Base-by-base conservation (phyloP, 2,888 invertebrate species). In the Cataglyphis rosenhaueri region DNA sequence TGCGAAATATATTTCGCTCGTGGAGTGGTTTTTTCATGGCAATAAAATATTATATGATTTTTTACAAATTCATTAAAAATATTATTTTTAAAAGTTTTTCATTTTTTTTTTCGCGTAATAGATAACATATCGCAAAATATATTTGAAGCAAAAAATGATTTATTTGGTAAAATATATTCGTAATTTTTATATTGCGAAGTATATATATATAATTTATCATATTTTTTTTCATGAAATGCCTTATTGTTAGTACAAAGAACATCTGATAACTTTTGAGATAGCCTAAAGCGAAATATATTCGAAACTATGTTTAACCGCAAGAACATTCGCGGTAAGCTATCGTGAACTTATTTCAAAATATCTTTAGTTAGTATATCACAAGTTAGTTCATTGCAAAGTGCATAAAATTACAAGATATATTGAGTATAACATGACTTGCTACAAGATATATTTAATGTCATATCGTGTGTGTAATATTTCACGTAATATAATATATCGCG, bases 241-340 rank as follows among this genome's bases (percentile, higher is more conserved):
- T 52, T 29, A 29, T 29, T 29, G 29, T 29, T 55, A 25, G 9
- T 38, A 21, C 5, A 55, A 57, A 29, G 10, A 57, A 57, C 55
- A 55, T 65, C 1, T n/a, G 10, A 8, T 59, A 70, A 70, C 8
- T 78, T 44, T 32, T 15, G 5, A 65, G 55, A 57, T 76, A 66
- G 38, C 32, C 41, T 21, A 32, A 32, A 59, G 59, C 44, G 15
- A 12, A 59, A 48, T 61, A 25, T 64, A 48, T 48, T 32, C 18
- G 9, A 79, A 79, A 61, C 57, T 66, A 57, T 64, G 35, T 70
- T 59, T 41, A 38, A 48, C 68, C 52, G 52, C 44, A 70, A 70
- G 44, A 70, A 35, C 59, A 70, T 59, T 35, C 18, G 25, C 12
- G 35, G 44, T 35, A 5, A 18, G 18, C 44, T 79, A 29, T 70